These are phyloP conservation scores for Phaenicophaeus curvirostris DNA, from an alignment of 2,797 vertebrate species.

Conservation along the genomic window DNA sequence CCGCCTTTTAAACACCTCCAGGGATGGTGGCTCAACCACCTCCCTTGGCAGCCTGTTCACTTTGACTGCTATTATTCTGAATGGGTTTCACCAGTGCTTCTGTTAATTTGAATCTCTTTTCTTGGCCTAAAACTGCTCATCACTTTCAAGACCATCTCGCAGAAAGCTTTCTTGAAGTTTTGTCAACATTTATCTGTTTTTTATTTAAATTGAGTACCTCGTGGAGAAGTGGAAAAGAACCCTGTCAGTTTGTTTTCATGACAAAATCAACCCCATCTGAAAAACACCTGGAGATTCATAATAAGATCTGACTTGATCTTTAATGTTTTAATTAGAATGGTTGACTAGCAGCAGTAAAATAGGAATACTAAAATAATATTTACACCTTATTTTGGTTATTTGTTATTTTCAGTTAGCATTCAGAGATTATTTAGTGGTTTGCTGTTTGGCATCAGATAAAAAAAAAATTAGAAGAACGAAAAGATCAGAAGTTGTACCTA, in stretches of 20 bases:
- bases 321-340: not conserved
- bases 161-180: not conserved
- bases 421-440: not conserved
- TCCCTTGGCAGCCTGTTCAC: too few relatives aligned
- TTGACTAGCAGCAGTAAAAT: not conserved
- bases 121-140: not conserved
- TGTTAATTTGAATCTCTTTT: not conserved
- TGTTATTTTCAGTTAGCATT: not conserved
- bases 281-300: not conserved
- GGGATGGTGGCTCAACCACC: too few relatives aligned
- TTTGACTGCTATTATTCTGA: not conserved
- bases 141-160: not conserved
- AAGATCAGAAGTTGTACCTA: not conserved
- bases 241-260: not conserved
- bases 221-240: not conserved
- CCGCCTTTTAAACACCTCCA: too few relatives aligned
- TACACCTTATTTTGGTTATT: not conserved
- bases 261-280: not conserved
- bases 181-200: not conserved
- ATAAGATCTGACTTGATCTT: not conserved
- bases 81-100: not conserved
- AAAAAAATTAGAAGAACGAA: not conserved
- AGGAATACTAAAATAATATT: not conserved
- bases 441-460: not conserved
- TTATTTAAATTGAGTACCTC: not conserved